Conservation (phyloP, 2,113 vertebrate genomes). For the Prinia subflava region DNA sequence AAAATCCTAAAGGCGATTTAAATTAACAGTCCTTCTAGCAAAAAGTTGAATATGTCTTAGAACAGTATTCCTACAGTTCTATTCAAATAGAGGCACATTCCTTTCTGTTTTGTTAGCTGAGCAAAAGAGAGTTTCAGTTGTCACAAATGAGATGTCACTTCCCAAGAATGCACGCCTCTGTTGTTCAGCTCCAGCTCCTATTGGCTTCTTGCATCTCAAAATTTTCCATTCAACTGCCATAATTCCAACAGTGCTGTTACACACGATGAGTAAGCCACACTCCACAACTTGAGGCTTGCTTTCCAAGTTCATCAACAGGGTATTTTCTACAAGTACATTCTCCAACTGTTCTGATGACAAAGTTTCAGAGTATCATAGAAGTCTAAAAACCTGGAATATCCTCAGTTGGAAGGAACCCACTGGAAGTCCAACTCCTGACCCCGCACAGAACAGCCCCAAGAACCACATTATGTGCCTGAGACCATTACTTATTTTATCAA, state of each 20-base stretch:
- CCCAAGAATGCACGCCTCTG: slow-evolving; percentile 45
- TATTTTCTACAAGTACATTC: neutral
- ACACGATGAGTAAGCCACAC: neutral
- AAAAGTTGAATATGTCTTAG: neutral
- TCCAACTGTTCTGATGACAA: neutral
- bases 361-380: neutral
- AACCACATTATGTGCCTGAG: neutral
- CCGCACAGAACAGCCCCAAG: neutral
- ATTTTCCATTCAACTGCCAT: slow-evolving; percentile 23
- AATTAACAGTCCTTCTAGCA: neutral
- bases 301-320: neutral
- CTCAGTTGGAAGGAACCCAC: neutral
- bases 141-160: slow-evolving; percentile 32
- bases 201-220: slow-evolving; percentile 44
- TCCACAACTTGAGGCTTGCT: neutral
- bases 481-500: no score
- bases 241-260: neutral
- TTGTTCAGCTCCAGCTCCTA: neutral
- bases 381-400: neutral
- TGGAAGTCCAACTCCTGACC: neutral
- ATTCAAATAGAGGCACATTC: slow-evolving; percentile 21
- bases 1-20: neutral
- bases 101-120: slow-evolving; percentile 9
- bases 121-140: slow-evolving; percentile 31
- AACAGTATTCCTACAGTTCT: neutral